Base-by-base conservation (phyloP, 2,888 invertebrate genomes). In the Cephus nigrinus region DNA sequence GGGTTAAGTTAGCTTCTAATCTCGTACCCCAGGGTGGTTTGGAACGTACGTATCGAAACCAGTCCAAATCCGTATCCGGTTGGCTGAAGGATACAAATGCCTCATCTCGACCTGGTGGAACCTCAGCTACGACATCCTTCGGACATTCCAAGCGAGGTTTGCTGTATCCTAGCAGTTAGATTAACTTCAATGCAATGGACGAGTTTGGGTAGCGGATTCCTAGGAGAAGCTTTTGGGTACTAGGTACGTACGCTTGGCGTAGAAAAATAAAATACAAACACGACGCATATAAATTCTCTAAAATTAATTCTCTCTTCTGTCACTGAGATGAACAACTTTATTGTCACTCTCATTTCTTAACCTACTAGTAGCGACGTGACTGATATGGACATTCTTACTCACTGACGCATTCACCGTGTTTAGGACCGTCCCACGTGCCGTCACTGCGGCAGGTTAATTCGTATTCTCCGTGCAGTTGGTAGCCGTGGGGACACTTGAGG, bases 141-240 rank as follows among this genome's bases (percentile, higher is more conserved):
- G 93, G 93, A 83, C 94, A 93, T 82, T 92, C 92, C 77, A 93
- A 90, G 83, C 92, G 92, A n/a, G 93, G 93, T 80, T 91, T 92
- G 81, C 92, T 91, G 84, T 92, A 92, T 80, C 92, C 93, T 93
- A 86, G 32, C 55, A 23, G 55, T 55, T 55, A 55, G 55, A 55
- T 55, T 55, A 23, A 55, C 55, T 55, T 55, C 23, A 15, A 55
- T 55, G 55, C 9, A 55, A 55, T 9, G 55, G 15, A 55, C 55
- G 55, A 55, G 55, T 55, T 9, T 55, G 55, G 55, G 2, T 55
- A 55, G 55, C 2, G 55, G 9, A 55, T 55, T 55, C 55, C 55
- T 55, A 55, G 9, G 9, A 55, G 9, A 55, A 55, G 55, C 55
- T 55, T 12, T 15, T 23, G 23, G 23, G 1, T 0, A 55, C 55